phyloP scores from a whole-genome alignment of 2,797 vertebrate genomes.

The Varecia variegata region DNA sequence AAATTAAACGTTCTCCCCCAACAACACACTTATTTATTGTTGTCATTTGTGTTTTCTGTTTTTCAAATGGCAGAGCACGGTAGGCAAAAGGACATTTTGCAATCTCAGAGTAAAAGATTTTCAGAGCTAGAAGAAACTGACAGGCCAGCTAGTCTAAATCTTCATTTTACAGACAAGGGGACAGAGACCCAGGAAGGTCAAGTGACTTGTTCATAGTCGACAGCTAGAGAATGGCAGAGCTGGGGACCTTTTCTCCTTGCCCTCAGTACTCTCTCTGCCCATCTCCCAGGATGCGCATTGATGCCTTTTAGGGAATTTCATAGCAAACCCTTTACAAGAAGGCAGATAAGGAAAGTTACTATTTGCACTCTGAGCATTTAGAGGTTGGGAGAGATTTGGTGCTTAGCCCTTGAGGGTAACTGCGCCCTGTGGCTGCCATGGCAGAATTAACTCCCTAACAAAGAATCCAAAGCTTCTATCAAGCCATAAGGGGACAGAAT shows the following conservation, averaged over 20 bases:
- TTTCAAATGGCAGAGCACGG: background rate
- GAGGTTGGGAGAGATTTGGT: slow-evolving; percentile 61
- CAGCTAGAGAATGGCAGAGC: background rate
- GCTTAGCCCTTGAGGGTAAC: slow-evolving; percentile 66
- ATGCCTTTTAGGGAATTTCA: slow-evolving; percentile 70
- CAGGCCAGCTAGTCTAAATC: background rate
- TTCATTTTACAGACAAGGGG: background rate
- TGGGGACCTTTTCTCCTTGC: background rate
- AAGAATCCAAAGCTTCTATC: slow-evolving; percentile 62
- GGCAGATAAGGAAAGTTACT: slow-evolving; percentile 39
- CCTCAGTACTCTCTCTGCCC: background rate
- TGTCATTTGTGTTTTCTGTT: background rate
- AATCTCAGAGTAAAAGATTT: slow-evolving; percentile 32
- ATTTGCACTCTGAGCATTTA: slow-evolving; percentile 59
- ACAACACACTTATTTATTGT: background rate
- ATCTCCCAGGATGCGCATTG: background rate
- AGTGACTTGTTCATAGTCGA: background rate
- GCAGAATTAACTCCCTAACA: slow-evolving; percentile 65
- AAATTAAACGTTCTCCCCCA: background rate
- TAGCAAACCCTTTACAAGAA: slow-evolving; percentile 67
- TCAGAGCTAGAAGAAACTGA: background rate
- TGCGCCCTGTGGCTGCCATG: slow-evolving; percentile 63
- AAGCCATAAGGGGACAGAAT: slow-evolving; percentile 5
- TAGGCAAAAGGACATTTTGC: background rate
- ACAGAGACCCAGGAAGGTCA: background rate